Evolutionary conservation across 2,113 vertebrate species (phyloP), one percentile per base, ranked within the genome.

Genomic region (Andinoacara biseriatus): DNA sequence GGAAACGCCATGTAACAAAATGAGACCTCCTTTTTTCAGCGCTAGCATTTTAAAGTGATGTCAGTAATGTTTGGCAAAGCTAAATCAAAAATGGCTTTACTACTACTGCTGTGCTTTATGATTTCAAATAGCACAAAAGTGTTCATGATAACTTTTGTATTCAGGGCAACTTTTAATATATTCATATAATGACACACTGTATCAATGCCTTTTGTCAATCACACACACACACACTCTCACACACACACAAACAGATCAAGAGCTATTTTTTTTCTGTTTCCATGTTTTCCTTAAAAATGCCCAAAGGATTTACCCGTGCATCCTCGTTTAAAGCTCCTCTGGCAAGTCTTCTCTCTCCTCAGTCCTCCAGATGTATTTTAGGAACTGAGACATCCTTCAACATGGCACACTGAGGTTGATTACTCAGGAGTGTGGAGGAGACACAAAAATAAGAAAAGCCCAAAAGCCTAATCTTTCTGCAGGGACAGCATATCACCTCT

Each of bases 361-460:
- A 46, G 38, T 1, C 40, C 22, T 24, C 63, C 22, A 67, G 63
- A 67, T 26, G 46, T 26, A 26, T 67, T 24, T 67, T 0, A 67
- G 22, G 38, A 46, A 46, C 8, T 26, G 63, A 67, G 24, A 67
- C 40, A 29, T 69, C 9, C 40, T 29, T 49, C 46, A 69, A 69
- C 15, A 29, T 46, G 15, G 15, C 3, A 0, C 26, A 49, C 40
- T 49, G 63, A 69, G 15, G 40, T 7, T 49, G 24, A 26, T 46
- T 46, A 65, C 0, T 26, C 0, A 67, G 38, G 38, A 10, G 38
- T 46, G 46, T 0, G 0, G 22, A 69, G 15, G 26, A 17, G 10
- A 20, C 0, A 0, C 62, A 17, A 26, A 43, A 38, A 38, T 38
- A 38, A 0, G 17, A 52, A 69, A 69, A 69, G 24, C 20, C 40